These are phyloP conservation scores for Chymomyza amoena DNA, from an alignment of 2,888 invertebrate species.

Conservation along the genomic window DNA sequence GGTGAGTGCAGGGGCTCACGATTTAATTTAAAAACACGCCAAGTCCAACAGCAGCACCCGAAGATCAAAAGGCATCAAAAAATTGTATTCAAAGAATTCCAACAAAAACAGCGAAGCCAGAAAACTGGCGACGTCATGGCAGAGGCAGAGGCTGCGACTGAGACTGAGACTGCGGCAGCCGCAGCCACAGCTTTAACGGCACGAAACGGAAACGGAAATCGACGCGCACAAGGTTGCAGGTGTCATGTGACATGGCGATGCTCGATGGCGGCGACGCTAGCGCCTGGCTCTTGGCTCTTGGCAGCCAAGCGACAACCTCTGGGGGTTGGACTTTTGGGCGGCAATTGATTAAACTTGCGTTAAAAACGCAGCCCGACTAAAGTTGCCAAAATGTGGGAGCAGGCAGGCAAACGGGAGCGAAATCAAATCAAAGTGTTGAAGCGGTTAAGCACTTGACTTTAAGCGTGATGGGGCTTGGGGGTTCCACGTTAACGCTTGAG, in stretches of 20 bases:
- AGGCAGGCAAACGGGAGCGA: constrained; percentile 15
- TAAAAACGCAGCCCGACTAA: constrained; percentile 24
- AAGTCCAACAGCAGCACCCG: constrained; percentile 61
- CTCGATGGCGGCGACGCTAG: constrained; percentile 27
- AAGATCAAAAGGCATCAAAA: constrained; percentile 74
- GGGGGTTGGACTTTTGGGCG: constrained; percentile 9
- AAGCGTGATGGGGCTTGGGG: background rate
- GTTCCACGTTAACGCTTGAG: background rate
- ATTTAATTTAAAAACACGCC: constrained; percentile 77
- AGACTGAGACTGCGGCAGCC: too few relatives aligned
- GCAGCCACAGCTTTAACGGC: background rate
- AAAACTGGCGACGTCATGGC: constrained; percentile 28
- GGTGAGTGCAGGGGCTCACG: constrained; percentile 46
- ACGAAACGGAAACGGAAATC: constrained; percentile 72
- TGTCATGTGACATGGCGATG: constrained; percentile 63
- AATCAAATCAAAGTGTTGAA: constrained; percentile 75
- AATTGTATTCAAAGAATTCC: background rate
- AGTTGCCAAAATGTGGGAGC: background rate
- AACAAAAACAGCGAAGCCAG: constrained; percentile 37
- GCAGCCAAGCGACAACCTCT: constrained; percentile 36
- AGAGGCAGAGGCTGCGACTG: background rate
- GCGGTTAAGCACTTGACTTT: constrained; percentile 60
- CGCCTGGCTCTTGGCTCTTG: constrained; percentile 6
- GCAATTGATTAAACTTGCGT: constrained; percentile 63
- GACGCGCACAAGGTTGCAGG: constrained; percentile 73